phyloP scores from a whole-genome alignment of 1,140 invertebrate genomes.

The Cotesia chilonis region DNA sequence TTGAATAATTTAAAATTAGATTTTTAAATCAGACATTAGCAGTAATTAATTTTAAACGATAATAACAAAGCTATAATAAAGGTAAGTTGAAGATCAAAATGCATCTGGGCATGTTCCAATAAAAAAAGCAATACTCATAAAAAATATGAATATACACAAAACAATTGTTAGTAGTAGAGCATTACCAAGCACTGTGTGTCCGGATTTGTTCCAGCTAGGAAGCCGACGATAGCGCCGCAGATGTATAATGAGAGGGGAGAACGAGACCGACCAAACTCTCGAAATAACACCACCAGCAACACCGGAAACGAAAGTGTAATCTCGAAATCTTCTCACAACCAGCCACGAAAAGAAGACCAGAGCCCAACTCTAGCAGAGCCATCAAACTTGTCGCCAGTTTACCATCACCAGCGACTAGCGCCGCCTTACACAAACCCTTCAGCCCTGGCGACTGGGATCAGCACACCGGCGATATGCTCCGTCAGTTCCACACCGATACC shows the following conservation, averaged over 20 bases:
- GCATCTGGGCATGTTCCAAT: slow-evolving; percentile 5
- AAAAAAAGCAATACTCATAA: not conserved
- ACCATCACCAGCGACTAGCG: slow-evolving; percentile 27
- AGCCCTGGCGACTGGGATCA: slow-evolving; percentile 42
- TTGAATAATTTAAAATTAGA: too few relatives aligned
- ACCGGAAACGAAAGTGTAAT: slow-evolving; percentile 35
- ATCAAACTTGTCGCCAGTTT: slow-evolving; percentile 30
- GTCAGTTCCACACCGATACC: slow-evolving; percentile 49
- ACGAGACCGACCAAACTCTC: slow-evolving; percentile 52
- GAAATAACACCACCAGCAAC: slow-evolving; percentile 40
- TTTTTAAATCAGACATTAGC: too few relatives aligned
- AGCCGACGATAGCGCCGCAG: slow-evolving; percentile 64
- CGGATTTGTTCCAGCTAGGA: slow-evolving; percentile 68
- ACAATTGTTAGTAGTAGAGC: slow-evolving; percentile 49
- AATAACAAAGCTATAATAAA: slow-evolving; percentile 7
- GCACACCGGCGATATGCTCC: slow-evolving; percentile 47
- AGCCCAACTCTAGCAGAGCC: slow-evolving; percentile 36
- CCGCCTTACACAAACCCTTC: slow-evolving; percentile 46
- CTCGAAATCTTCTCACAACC: slow-evolving; percentile 44
- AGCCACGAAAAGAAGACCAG: slow-evolving; percentile 52
- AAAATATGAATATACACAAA: slow-evolving; percentile 25
- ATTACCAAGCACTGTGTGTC: slow-evolving; percentile 62
- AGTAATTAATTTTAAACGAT: too few relatives aligned
- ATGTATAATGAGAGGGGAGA: slow-evolving; percentile 65
- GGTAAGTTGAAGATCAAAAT: slow-evolving; percentile 31